Conservation (phyloP, 2,113 vertebrate genomes). For the Murina feae region DNA sequence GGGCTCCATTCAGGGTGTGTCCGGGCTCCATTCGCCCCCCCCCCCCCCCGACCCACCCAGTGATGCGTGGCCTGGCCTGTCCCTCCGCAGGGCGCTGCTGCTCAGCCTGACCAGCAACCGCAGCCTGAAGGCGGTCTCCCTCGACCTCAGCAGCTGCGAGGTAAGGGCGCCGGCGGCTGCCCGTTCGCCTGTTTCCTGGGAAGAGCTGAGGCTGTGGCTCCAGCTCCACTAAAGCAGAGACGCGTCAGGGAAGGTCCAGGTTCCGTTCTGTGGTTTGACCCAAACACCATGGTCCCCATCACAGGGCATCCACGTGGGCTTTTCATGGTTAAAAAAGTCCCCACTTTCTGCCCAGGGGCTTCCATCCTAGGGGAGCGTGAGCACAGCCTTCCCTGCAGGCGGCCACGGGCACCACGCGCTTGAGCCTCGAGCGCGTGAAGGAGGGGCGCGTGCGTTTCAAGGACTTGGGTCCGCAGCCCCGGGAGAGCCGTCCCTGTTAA, state of each 20-base stretch:
- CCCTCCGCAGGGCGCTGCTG: conserved; percentile 88
- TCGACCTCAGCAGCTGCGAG: conserved; percentile 98
- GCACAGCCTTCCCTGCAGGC: background rate
- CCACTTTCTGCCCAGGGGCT: background rate
- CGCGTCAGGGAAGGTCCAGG: background rate
- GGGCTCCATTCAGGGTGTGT: background rate
- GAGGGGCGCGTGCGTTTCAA: background rate
- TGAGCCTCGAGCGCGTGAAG: background rate
- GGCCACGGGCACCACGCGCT: background rate
- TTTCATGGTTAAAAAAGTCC: background rate
- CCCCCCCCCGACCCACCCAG: background rate
- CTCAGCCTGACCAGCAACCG: conserved; percentile 95
- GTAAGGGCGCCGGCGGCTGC: conserved; percentile 80
- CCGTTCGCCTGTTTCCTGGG: too few species aligned
- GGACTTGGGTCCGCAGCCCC: conserved; percentile 47
- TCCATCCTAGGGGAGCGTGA: background rate
- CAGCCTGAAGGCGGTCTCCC: conserved; percentile 91
- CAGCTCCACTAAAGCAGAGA: background rate
- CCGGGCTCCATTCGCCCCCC: too few species aligned
- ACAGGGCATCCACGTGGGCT: background rate
- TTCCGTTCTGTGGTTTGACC: background rate
- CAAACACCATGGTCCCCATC: background rate
- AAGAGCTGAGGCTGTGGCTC: too few species aligned
- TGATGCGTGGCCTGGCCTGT: background rate
- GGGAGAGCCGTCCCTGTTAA: conserved; percentile 39